These are phyloP conservation scores for Cyanoliseus patagonus DNA, from an alignment of 2,113 vertebrate species.

Conservation along the genomic window DNA sequence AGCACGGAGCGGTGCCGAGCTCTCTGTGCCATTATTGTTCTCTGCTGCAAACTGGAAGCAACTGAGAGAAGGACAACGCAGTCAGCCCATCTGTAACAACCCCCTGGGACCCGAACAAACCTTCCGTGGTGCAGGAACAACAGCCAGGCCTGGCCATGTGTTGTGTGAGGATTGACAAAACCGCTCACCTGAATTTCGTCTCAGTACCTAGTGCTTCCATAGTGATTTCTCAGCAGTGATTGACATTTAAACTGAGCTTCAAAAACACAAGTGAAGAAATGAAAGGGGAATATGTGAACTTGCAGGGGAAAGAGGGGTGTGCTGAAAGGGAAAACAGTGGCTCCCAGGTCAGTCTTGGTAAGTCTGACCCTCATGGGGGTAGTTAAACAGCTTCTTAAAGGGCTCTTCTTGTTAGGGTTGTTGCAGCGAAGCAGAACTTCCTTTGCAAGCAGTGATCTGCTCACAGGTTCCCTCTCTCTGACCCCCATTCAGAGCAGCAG, in stretches of 20 bases:
- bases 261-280: not conserved
- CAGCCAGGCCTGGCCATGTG: not conserved
- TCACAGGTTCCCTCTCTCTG: not conserved
- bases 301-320: not conserved
- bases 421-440: not conserved
- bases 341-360: not conserved
- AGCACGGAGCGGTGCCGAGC: not conserved
- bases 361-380: not conserved
- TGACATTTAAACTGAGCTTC: not conserved
- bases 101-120: not conserved
- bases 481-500: not conserved
- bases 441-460: not conserved
- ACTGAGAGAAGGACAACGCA: not conserved
- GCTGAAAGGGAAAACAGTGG: not conserved
- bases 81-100: not conserved
- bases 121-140: not conserved
- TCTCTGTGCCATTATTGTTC: conserved; percentile 56
- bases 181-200: not conserved
- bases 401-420: not conserved
- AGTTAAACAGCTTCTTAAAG: not conserved
- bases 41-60: conserved; percentile 36
- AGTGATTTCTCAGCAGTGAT: not conserved
- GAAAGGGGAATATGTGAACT: not conserved
- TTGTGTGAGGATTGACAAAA: not conserved
- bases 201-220: not conserved